A percentile compares a stretch with the other conserved stretches of the same genome.
phyloP scores from a whole-genome alignment of 2,888 invertebrate species.

The Sisyra terminalis region DNA sequence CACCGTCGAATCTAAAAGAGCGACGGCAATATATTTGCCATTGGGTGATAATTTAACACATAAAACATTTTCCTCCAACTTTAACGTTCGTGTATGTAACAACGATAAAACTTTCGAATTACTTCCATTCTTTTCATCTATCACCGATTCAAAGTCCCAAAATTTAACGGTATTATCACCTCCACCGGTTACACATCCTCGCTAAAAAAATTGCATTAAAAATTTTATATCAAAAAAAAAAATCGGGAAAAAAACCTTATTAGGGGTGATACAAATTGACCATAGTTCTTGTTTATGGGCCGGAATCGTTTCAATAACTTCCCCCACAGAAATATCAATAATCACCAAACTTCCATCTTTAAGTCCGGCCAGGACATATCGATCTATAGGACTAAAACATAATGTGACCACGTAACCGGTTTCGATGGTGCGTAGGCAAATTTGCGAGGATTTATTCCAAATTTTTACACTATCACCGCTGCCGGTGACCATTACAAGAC shows the following conservation, averaged over 20 bases:
- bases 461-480: slow-evolving; percentile 80
- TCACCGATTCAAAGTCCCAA: slow-evolving; percentile 82
- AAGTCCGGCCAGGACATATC: slow-evolving; percentile 75
- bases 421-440: slow-evolving; percentile 51
- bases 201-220: slow-evolving; percentile 32
- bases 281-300: slow-evolving; percentile 73
- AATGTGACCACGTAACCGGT: slow-evolving; percentile 52
- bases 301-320: slow-evolving; percentile 61
- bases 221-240: slow-evolving; percentile 2
- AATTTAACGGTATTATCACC: slow-evolving; percentile 83
- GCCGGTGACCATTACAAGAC: slow-evolving; percentile 70
- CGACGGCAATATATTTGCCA: slow-evolving; percentile 73
- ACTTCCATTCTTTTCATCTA: slow-evolving; percentile 41
- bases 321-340: slow-evolving; percentile 68
- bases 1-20: slow-evolving; percentile 83
- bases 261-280: slow-evolving; percentile 62
- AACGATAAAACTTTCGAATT: slow-evolving; percentile 58
- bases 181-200: slow-evolving; percentile 71
- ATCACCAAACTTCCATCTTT: slow-evolving; percentile 71
- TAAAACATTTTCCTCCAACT: slow-evolving; percentile 75
- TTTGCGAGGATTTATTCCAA: slow-evolving; percentile 70
- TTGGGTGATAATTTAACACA: slow-evolving; percentile 73
- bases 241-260: slow-evolving; percentile 34
- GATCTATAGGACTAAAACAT: slow-evolving; percentile 77
- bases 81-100: slow-evolving; percentile 63